These are phyloP conservation scores for Ladona fulva DNA, from an alignment of 1,140 invertebrate species.

Conservation along the genomic window DNA sequence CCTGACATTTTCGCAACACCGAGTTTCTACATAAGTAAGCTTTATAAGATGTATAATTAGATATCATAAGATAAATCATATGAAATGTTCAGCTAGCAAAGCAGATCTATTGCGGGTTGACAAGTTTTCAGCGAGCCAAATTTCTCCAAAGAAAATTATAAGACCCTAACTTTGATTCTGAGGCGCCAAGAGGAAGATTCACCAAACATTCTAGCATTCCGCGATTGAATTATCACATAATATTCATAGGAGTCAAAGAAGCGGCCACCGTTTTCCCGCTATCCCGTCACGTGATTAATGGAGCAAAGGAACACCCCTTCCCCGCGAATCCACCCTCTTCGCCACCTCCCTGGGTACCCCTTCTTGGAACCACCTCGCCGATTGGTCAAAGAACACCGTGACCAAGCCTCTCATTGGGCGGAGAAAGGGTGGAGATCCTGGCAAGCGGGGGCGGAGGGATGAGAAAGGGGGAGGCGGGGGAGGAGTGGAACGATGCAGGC, in stretches of 20 bases:
- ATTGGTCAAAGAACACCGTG: neutral
- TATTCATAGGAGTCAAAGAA: neutral
- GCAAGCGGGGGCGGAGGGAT: neutral
- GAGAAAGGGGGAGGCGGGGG: neutral
- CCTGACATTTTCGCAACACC: too few relatives aligned
- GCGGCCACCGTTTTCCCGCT: neutral
- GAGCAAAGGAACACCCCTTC: neutral
- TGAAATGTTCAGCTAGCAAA: too few relatives aligned
- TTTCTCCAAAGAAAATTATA: too few relatives aligned
- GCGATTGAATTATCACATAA: neutral
- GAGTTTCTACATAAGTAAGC: too few relatives aligned
- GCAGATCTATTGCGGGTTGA: too few relatives aligned
- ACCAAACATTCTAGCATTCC: too few relatives aligned
- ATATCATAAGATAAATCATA: too few relatives aligned
- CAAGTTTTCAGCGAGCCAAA: too few relatives aligned
- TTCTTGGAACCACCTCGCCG: neutral
- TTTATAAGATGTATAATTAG: too few relatives aligned
- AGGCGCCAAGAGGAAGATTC: too few relatives aligned
- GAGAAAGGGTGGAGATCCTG: neutral
- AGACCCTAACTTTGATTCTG: too few relatives aligned
- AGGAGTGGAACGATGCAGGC: neutral
- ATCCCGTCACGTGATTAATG: neutral
- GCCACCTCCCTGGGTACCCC: neutral
- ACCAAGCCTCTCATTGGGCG: constrained; percentile 1
- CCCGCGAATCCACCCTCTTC: neutral